phyloP scores from a whole-genome alignment of 2,888 invertebrate species.

The Mesorhabditis belari region DNA sequence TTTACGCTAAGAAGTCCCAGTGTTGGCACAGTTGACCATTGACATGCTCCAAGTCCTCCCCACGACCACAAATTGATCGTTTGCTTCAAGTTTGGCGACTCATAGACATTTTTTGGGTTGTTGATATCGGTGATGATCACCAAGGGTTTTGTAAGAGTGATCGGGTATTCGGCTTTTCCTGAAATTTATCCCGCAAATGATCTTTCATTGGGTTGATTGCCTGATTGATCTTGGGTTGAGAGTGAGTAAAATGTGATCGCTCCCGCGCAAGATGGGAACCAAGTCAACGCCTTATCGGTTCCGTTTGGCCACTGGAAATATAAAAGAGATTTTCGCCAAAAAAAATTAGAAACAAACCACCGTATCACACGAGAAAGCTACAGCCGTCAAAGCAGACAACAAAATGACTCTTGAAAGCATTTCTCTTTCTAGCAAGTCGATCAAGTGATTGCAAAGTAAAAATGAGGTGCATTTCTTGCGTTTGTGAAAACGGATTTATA shows the following conservation, averaged over 20 bases:
- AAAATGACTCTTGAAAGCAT: too few relatives aligned
- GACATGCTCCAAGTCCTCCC: constrained; percentile 23
- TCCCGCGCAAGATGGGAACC: constrained; percentile 23
- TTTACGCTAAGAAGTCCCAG: constrained; percentile 17
- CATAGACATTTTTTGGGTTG: constrained; percentile 20
- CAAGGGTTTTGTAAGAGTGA: constrained; percentile 19
- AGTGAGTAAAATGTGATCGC: constrained; percentile 13
- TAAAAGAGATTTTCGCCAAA: neutral
- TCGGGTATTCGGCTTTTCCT: constrained; percentile 27
- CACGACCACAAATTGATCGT: constrained; percentile 16
- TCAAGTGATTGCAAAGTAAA: too few relatives aligned
- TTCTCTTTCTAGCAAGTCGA: too few relatives aligned
- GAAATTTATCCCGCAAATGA: neutral
- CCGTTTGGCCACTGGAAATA: constrained; percentile 18
- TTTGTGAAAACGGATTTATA: too few relatives aligned
- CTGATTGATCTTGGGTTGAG: constrained; percentile 2
- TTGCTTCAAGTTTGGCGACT: constrained; percentile 18
- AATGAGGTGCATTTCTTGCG: too few relatives aligned
- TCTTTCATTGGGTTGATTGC: neutral
- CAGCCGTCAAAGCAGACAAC: too few relatives aligned
- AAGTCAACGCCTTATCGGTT: constrained; percentile 19
- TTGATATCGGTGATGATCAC: constrained; percentile 21
- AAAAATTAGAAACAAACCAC: neutral
- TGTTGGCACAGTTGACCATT: constrained; percentile 18
- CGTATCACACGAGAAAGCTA: constrained; percentile 8